Conservation (phyloP, 2,113 vertebrate genomes). For the Erythrocercus mccallii region DNA sequence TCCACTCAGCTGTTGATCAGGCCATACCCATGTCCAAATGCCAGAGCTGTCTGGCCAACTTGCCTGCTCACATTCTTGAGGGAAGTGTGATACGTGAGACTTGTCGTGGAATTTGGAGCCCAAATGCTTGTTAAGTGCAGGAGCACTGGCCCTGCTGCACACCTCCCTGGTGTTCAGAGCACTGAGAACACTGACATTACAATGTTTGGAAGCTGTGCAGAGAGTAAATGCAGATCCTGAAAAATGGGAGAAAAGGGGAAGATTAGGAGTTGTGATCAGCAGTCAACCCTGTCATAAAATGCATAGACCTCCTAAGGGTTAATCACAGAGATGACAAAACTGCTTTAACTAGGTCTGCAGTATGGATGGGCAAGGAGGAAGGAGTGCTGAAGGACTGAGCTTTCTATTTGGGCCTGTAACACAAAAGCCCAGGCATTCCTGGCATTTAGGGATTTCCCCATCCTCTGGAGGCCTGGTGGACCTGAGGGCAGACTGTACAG, state of each 20-base stretch:
- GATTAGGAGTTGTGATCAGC: not conserved
- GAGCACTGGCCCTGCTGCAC: not conserved
- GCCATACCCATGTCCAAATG: not conserved
- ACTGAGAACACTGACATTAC: fast-evolving
- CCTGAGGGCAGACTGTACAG: not conserved
- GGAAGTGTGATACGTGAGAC: slow-evolving; percentile 28
- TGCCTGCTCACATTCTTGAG: slow-evolving; percentile 52
- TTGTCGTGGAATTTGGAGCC: slow-evolving; percentile 3
- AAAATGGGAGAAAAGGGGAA: not conserved
- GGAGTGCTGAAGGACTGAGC: not conserved
- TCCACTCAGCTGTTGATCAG: slow-evolving; percentile 1
- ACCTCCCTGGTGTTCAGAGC: not conserved
- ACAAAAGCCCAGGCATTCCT: not conserved
- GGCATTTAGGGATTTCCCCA: not conserved
- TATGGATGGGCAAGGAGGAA: not conserved
- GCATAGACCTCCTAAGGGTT: not conserved
- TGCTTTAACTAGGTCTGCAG: not conserved
- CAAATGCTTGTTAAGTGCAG: not conserved
- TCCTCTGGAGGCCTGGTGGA: not conserved
- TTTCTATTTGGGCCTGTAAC: not conserved
- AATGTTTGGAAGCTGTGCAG: not conserved
- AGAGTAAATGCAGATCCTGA: not conserved
- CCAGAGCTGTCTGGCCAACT: slow-evolving; percentile 43
- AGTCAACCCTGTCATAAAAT: not conserved
- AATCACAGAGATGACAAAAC: not conserved